A percentile compares a stretch with the other conserved stretches of the same genome.
Evolutionary conservation across 1,140 invertebrate species (phyloP).

Genomic region (Eupeodes corollae): DNA sequence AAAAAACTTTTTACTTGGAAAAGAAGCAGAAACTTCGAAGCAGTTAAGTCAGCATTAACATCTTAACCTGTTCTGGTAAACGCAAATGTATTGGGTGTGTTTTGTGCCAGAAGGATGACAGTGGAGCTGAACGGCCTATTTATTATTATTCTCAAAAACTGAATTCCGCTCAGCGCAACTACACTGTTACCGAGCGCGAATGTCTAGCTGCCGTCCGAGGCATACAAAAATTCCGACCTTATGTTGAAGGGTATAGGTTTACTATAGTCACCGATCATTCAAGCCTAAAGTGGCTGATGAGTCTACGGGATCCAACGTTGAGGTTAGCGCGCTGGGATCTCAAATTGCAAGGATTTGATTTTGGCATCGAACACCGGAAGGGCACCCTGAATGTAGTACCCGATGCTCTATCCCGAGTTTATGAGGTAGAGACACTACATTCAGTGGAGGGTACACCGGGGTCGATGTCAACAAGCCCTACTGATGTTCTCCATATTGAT

Average conservation of each 20-base stretch:
- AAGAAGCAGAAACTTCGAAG: conserved; percentile 22
- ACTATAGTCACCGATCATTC: conserved; percentile 25
- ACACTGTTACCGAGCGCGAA: conserved; percentile 36
- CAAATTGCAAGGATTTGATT: conserved; percentile 9
- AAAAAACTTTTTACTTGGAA: conserved; percentile 13
- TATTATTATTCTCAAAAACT: conserved; percentile 25
- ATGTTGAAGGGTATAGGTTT: conserved; percentile 33
- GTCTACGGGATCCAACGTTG: conserved; percentile 29
- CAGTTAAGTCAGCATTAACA: conserved; percentile 18
- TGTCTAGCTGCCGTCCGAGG: conserved; percentile 36
- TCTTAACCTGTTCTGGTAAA: conserved; percentile 24
- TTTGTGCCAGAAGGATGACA: conserved; percentile 20
- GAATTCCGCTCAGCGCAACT: conserved; percentile 29
- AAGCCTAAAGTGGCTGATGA: conserved; percentile 16
- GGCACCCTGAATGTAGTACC: too few relatives aligned
- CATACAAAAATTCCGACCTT: conserved; percentile 36
- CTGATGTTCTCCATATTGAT: too few relatives aligned
- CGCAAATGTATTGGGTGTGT: too few relatives aligned
- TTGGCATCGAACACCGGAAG: too few relatives aligned
- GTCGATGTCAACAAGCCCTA: too few relatives aligned
- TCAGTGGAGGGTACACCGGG: too few relatives aligned
- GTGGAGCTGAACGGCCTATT: conserved; percentile 14
- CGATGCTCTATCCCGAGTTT: too few relatives aligned
- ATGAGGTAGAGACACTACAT: too few relatives aligned
- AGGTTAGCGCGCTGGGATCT: conserved; percentile 20